Base-by-base conservation (phyloP, 1,140 invertebrate genomes). In the Drosophila yakuba region DNA sequence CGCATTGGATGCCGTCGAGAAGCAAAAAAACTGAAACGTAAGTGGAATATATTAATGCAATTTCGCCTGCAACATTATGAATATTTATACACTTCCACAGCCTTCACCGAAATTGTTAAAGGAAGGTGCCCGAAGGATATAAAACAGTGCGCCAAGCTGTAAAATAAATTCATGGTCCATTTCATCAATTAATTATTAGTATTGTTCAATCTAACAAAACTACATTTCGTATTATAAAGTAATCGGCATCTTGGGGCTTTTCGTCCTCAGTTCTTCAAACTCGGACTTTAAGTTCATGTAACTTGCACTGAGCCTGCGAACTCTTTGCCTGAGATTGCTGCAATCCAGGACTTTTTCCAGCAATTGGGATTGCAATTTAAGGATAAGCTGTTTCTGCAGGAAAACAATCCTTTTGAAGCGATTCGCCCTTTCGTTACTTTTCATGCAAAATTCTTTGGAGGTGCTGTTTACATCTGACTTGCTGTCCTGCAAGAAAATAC, bases 1-100 rank as follows among this genome's bases (percentile, higher is more conserved):
- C n/a, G 32, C 0, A 1, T 52, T 11, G 52, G 47, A 12, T 61
- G 59, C 17, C n/a, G 8, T n/a, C 59, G 59, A 12, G 23, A 28
- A 2, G 11, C 17, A 10, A 41, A 28, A 17, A 32, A 23, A 12
- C 11, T 39, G 6, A n/a, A 6, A 60, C 6, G 58, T 51, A 51
- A 41, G 45, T 4, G 0, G 11, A 11, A 3, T 12, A 10, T 1
- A n/a, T 10, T 8, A 2, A 4, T 25, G 6, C 3, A 17, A 35
- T 1, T 25, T 17, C 1, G 15, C 15, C 1, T 2, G 3, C 7
- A 1, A 0, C 20, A 36, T 12, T 2, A n/a, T 14, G 28, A 28
- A 15, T 28, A 11, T 38, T 15, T 25, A 7, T 48, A 17, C 1
- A 39, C 17, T 8, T 41, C 17, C 20, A 25, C 32, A 60, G 58